Evolutionary conservation across 2,888 invertebrate genomes (phyloP).

Genomic region (Marasmarcha lunaedactyla): DNA sequence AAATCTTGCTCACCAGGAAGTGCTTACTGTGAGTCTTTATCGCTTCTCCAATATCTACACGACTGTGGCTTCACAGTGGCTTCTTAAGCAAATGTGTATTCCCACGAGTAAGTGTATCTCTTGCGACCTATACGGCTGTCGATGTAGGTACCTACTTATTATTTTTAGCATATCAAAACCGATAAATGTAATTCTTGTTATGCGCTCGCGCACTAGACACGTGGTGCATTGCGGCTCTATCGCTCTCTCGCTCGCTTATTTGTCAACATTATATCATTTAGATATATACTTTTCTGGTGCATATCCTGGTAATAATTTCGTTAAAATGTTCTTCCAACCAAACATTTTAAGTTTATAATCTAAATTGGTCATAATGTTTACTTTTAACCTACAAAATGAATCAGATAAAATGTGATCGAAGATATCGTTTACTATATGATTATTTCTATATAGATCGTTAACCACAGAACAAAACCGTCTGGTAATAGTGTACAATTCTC

Average conservation of each 20-base stretch:
- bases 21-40: too few species aligned
- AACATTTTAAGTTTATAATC: too few species aligned
- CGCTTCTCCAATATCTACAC: too few species aligned
- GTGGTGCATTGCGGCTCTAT: slow-evolving; percentile 30
- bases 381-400: too few species aligned
- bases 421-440: not conserved
- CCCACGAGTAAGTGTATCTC: slow-evolving; percentile 26
- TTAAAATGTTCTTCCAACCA: too few species aligned
- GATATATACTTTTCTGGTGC: not conserved
- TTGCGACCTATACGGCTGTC: slow-evolving; percentile 23
- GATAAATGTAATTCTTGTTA: slow-evolving; percentile 28
- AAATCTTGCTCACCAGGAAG: too few species aligned
- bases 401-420: too few species aligned
- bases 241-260: slow-evolving; percentile 12
- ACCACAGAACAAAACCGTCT: slow-evolving; percentile 1
- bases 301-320: not conserved
- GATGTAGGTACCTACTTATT: slow-evolving; percentile 24
- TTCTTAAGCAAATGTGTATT: slow-evolving; percentile 13
- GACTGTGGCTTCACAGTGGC: too few species aligned
- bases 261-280: slow-evolving; percentile 11
- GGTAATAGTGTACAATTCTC: too few species aligned
- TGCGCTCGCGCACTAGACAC: slow-evolving; percentile 13
- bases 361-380: too few species aligned
- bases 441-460: not conserved
- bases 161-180: slow-evolving; percentile 54